Percentiles rank a stretch among this genome's conserved stretches.
These are phyloP conservation scores for Spodoptera picta DNA, from an alignment of 2,888 invertebrate genomes.

Conservation along the genomic window DNA sequence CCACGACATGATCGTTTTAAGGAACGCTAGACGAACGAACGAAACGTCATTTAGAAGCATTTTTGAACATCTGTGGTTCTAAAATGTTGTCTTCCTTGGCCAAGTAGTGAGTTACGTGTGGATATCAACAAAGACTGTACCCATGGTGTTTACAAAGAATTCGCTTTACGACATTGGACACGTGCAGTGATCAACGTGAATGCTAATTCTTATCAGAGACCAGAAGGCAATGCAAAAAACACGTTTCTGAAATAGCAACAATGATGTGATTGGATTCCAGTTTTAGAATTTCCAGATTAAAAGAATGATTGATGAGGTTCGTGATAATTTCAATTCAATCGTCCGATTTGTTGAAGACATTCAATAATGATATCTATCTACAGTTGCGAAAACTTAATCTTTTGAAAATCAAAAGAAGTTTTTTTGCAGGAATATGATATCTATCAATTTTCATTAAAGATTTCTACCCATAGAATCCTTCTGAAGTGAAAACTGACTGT, in stretches of 20 bases:
- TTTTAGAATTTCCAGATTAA: slow-evolving; percentile 21
- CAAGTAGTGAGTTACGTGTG: slow-evolving; percentile 1
- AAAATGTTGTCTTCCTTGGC: not conserved
- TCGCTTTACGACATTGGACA: slow-evolving; percentile 54
- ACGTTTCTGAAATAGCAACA: slow-evolving; percentile 27
- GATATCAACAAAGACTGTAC: slow-evolving; percentile 20
- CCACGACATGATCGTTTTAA: slow-evolving; percentile 9
- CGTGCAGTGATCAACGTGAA: slow-evolving; percentile 63
- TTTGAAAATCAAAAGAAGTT: too few species aligned
- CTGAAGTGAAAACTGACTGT: too few species aligned
- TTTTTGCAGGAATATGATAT: too few species aligned
- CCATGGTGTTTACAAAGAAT: slow-evolving; percentile 42
- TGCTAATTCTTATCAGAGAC: slow-evolving; percentile 56
- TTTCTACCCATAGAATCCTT: too few species aligned
- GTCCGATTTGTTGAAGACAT: not conserved
- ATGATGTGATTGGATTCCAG: slow-evolving; percentile 20
- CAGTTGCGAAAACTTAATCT: not conserved
- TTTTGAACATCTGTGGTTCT: not conserved
- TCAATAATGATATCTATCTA: slow-evolving; percentile 1
- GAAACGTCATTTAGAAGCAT: too few species aligned
- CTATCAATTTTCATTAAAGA: too few species aligned
- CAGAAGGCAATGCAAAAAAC: slow-evolving; percentile 27
- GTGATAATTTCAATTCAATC: not conserved
- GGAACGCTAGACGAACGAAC: too few species aligned
- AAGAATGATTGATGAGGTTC: slow-evolving; percentile 21